A percentile compares a stretch with the other conserved stretches of the same genome.
These are phyloP conservation scores for Elmis aenea DNA, from an alignment of 2,888 invertebrate genomes.

Conservation along the genomic window DNA sequence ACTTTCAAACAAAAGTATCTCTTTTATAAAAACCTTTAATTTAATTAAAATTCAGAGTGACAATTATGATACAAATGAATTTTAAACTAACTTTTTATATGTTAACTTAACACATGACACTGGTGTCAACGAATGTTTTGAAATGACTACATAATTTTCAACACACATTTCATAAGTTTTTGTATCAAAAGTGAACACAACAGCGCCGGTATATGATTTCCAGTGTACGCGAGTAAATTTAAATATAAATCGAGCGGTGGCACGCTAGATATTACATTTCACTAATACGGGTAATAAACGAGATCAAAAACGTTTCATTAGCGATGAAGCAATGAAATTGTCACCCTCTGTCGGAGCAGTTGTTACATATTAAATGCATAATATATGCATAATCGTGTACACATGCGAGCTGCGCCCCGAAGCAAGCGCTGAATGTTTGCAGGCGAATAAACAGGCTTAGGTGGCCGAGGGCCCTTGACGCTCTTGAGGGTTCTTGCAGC, in stretches of 20 bases:
- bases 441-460: conserved; percentile 37
- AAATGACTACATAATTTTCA: no score
- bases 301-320: conserved; percentile 8
- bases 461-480: conserved; percentile 32
- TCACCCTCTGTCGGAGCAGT: conserved; percentile 7
- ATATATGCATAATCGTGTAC: conserved; percentile 16
- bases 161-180: no score
- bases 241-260: conserved; percentile 16
- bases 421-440: conserved; percentile 24
- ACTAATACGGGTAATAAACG: conserved; percentile 13
- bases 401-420: conserved; percentile 11
- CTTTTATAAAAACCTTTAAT: no score
- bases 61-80: no score
- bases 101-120: no score
- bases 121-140: no score
- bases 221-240: no score
- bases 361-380: conserved; percentile 15
- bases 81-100: no score
- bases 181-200: no score
- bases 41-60: no score
- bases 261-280: conserved; percentile 11
- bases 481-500: conserved; percentile 32
- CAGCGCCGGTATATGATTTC: no score
- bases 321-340: conserved; percentile 5
- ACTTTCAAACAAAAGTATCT: no score